A percentile compares a stretch with the other conserved stretches of the same genome.
These are phyloP conservation scores for Poliocrania exsul DNA, from an alignment of 2,797 vertebrate genomes.

Conservation along the genomic window DNA sequence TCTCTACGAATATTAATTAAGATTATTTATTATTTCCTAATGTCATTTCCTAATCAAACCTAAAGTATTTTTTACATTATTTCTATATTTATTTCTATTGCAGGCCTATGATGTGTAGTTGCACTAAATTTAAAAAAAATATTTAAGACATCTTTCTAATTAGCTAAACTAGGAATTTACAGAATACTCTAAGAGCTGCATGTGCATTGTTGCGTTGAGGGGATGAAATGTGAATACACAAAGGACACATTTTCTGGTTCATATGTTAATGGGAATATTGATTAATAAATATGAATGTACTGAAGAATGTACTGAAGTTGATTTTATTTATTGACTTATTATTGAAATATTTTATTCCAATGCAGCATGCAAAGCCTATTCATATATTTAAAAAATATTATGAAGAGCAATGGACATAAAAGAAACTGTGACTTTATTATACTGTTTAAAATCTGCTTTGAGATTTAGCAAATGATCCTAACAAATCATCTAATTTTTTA, in stretches of 20 bases:
- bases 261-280: background rate
- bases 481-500: background rate
- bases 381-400: background rate
- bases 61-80: background rate
- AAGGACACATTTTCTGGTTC: background rate
- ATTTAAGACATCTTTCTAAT: background rate
- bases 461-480: background rate
- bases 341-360: background rate
- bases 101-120: background rate
- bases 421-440: background rate
- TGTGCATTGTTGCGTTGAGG: background rate
- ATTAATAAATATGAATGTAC: background rate
- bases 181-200: background rate
- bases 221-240: background rate
- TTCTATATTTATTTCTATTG: background rate
- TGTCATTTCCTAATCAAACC: background rate
- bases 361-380: background rate
- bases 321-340: background rate
- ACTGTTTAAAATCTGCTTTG: background rate
- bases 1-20: background rate
- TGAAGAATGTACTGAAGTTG: background rate
- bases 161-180: background rate
- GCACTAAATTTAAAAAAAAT: background rate
- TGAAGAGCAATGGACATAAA: background rate
- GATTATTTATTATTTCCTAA: background rate